Base-by-base conservation (phyloP, 2,888 invertebrate species). In the Troilus luridus region DNA sequence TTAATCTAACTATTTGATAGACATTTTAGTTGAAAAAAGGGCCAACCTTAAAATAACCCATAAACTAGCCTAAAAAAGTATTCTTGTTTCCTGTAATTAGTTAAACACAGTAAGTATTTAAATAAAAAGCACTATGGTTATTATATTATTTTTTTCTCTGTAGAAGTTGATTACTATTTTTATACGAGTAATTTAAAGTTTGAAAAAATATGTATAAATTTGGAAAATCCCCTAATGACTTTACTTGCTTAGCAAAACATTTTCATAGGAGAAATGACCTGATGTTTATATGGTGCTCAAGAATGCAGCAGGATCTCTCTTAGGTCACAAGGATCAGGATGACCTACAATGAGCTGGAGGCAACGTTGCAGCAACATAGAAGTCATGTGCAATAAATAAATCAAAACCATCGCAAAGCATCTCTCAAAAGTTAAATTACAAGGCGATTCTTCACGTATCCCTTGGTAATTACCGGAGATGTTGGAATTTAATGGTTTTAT, bases 361-460 rank as follows among this genome's bases (percentile, higher is more conserved):
- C 72, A 77, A 24, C 24, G 21, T 27, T 27, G 6, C 7, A 72
- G 27, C 72, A 67, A 72, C 72, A 14, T 14, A 5, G 12, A 72
- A 27, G 24, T 77, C 41, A 77, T 77, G 27, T 17, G 17, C 72
- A 41, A 7, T 14, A 24, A 24, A 67, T 67, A 67, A 67, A 67
- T 24, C 67, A 24, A 67, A 67, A 67, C 24, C 24, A 1, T 12
- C 14, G 19, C 19, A 41, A 41, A 27, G 17, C 67, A 27, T 27
- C 67, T 67, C 24, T 27, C 72, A 41, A 77, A 77, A 77, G 9
- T 27, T 41, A 77, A 77, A 77, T 77, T 77, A 77, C 72, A 77
- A 17, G 72, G 72, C 72, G 72, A 77, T 77, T 77, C 72, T 77
- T 77, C 72, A 77, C 72, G 72, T 77, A 77, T 77, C 41, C 27